Base-by-base conservation (phyloP, 2,797 vertebrate genomes). In the Spea hammondii region DNA sequence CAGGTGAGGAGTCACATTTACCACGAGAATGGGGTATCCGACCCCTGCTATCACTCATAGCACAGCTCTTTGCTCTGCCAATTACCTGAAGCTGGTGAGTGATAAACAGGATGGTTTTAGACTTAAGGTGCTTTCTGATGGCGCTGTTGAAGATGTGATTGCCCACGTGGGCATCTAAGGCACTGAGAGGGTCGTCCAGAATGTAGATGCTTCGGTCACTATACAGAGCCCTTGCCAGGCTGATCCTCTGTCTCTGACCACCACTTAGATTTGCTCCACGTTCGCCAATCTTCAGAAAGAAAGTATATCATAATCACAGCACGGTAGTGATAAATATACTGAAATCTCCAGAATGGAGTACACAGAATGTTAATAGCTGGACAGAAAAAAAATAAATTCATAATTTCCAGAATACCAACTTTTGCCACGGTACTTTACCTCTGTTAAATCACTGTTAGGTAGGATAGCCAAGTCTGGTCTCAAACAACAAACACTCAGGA, bases 21-120 rank as follows among this genome's bases (percentile, higher is more conserved):
- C 12, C 65, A n/a, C 12, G 7, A 67, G 14, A 47, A 48, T 8
- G 45, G 54, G 54, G 46, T 68, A 62, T 5, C 1, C n/a, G 47
- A 62, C 54, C 17, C 51, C n/a, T 62, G n/a, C 47, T 10, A 71
- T 48, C 54, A 74, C 51, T 62, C 55, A 9, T 59, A 47, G 72
- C 10, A 48, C 17, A 7, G 65, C 65, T 7, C 10, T 14, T 51
- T 45, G 68, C 53, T 67, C 13, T 68, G 13, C 50, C 62, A 48
- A 70, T 77, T 88, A 97, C 96, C 95, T 97, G 96, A 73, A 97
- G 92, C 88, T 98, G 96, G 84, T 97, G 96, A 0, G 96, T 97
- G 78, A 97, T 87, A 32, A 97, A 97, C 83, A 97, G 87, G 84
- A 97, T 87, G 0, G 96, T 97, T 87, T 96, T 98, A 73, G 92